Percentiles rank a stretch among this genome's conserved stretches.
These are phyloP conservation scores for Sepioteuthis lessoniana DNA, from an alignment of 2,888 invertebrate genomes.

Conservation along the genomic window DNA sequence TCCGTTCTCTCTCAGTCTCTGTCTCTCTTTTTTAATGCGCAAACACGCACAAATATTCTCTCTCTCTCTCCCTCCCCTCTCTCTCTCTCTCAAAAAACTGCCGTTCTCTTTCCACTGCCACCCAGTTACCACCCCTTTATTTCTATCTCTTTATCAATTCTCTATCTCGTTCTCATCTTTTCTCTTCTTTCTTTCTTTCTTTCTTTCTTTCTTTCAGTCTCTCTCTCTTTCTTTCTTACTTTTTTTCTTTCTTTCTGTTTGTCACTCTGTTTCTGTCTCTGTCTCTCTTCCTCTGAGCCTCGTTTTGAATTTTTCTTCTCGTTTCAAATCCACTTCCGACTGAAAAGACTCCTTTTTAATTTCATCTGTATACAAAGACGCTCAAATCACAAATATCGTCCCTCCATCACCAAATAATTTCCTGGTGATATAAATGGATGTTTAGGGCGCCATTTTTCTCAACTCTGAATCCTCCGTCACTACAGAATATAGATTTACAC, in stretches of 20 bases:
- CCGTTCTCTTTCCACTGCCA: no score
- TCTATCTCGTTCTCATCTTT: no score
- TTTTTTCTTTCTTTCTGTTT: background rate
- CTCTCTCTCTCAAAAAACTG: no score
- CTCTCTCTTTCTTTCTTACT: background rate
- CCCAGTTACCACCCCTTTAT: no score
- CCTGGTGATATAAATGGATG: conserved; percentile 6
- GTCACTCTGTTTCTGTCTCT: background rate
- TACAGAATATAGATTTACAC: background rate
- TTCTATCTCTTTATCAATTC: no score
- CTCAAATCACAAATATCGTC: background rate
- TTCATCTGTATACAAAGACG: background rate
- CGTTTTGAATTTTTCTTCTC: background rate
- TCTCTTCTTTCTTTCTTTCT: background rate
- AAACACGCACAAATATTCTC: no score
- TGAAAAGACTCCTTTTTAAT: conserved; percentile 13
- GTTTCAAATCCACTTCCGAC: background rate
- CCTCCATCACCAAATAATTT: conserved; percentile 23
- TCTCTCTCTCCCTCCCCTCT: no score
- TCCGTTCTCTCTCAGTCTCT: no score
- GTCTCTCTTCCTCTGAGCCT: background rate
- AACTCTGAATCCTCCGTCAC: background rate
- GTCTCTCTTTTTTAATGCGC: no score
- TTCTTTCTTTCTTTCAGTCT: no score
- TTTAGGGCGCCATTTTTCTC: background rate